A percentile compares a stretch with the other conserved stretches of the same genome.
Conservation (phyloP, 2,113 vertebrate genomes). For the Triplophysa siluroides region DNA sequence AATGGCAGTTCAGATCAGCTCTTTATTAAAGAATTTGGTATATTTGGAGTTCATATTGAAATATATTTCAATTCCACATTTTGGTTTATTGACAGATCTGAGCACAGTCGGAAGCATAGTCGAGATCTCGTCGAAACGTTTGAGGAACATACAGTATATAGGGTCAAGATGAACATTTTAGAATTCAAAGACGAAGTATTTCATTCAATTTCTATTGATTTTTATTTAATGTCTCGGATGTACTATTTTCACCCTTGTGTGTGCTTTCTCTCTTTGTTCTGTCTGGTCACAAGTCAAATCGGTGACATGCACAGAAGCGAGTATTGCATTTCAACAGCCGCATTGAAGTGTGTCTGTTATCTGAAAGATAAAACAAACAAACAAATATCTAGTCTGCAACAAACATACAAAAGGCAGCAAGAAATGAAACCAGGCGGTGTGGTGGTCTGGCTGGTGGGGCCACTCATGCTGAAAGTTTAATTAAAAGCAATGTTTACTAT, state of each 20-base stretch:
- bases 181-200: too few relatives aligned
- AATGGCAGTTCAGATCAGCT: too few relatives aligned
- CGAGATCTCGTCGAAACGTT: too few relatives aligned
- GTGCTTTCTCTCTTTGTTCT: slow-evolving; percentile 4
- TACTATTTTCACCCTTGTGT: neutral
- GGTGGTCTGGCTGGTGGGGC: slow-evolving; percentile 26
- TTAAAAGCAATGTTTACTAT: slow-evolving; percentile 44
- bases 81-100: too few relatives aligned
- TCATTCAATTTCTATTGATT: too few relatives aligned
- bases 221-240: too few relatives aligned
- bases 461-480: slow-evolving; percentile 46
- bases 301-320: neutral
- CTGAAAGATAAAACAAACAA: slow-evolving; percentile 29
- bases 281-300: slow-evolving; percentile 19
- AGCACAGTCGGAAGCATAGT: too few relatives aligned
- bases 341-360: slow-evolving; percentile 40
- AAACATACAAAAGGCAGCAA: slow-evolving; percentile 16
- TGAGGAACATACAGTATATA: too few relatives aligned
- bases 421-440: slow-evolving; percentile 35
- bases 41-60: too few relatives aligned
- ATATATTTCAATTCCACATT: too few relatives aligned
- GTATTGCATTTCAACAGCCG: slow-evolving; percentile 13
- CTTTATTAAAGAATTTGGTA: too few relatives aligned
- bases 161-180: too few relatives aligned
- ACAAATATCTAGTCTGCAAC: slow-evolving; percentile 11